Evolutionary conservation across 1,140 invertebrate species (phyloP).

Genomic region (Samia ricini): DNA sequence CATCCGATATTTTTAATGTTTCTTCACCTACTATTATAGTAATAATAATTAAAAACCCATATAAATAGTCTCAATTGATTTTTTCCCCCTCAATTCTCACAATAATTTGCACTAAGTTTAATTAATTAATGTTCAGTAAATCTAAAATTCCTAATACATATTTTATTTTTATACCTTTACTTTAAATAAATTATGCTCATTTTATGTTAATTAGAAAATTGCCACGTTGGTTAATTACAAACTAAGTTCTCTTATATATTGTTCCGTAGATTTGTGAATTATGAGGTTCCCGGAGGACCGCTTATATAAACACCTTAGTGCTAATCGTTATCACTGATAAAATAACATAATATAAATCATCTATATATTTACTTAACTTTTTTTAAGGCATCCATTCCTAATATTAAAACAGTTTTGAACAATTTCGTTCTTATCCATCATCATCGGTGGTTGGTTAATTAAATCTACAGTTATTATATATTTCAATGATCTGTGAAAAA

Average conservation of each 20-base stretch:
- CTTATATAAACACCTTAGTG: constrained; percentile 65
- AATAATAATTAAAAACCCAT: constrained; percentile 77
- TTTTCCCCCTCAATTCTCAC: constrained; percentile 51
- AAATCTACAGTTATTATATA: constrained; percentile 58
- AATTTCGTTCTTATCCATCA: constrained; percentile 40
- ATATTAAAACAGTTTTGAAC: constrained; percentile 67
- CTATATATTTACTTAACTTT: constrained; percentile 74
- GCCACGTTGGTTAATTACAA: constrained; percentile 73
- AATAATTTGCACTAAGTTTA: constrained; percentile 77
- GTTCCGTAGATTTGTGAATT: constrained; percentile 68
- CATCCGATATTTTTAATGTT: constrained; percentile 73
- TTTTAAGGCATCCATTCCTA: constrained; percentile 75
- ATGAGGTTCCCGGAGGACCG: constrained; percentile 42
- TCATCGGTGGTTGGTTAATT: constrained; percentile 71
- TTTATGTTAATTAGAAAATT: constrained; percentile 75
- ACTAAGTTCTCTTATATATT: constrained; percentile 74
- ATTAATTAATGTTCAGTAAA: constrained; percentile 73
- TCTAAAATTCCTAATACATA: constrained; percentile 78
- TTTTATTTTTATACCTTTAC: constrained; percentile 68
- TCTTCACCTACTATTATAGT: constrained; percentile 44
- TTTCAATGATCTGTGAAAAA: constrained; percentile 34
- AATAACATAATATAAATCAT: constrained; percentile 75
- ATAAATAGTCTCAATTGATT: constrained; percentile 76
- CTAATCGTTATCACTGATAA: constrained; percentile 72
- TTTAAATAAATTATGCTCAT: constrained; percentile 76